These are phyloP conservation scores for Euglossa dilemma DNA, from an alignment of 1,140 invertebrate species.

Conservation along the genomic window DNA sequence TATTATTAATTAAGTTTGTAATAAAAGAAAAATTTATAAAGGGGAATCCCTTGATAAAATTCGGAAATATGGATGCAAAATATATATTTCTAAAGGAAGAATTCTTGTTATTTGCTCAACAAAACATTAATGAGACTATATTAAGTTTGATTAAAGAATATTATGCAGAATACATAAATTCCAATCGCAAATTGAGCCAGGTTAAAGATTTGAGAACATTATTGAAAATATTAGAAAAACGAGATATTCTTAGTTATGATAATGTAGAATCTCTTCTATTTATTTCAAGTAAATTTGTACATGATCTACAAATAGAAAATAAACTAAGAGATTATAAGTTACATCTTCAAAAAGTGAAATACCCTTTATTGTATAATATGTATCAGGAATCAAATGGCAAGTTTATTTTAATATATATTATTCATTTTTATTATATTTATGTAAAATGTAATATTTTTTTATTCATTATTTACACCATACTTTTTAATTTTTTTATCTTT, in stretches of 20 bases:
- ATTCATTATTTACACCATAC: background rate
- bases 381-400: constrained; percentile 62
- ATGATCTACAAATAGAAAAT: constrained; percentile 45
- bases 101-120: constrained; percentile 26
- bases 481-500: background rate
- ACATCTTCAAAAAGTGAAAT: constrained; percentile 28
- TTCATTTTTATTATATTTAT: constrained; percentile 6
- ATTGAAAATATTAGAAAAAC: constrained; percentile 73
- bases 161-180: constrained; percentile 66
- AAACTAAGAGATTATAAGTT: constrained; percentile 66
- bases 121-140: background rate
- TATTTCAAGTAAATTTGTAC: constrained; percentile 65
- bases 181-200: constrained; percentile 62
- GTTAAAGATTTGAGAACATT: constrained; percentile 69
- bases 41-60: constrained; percentile 10
- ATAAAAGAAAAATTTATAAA: background rate
- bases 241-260: constrained; percentile 61
- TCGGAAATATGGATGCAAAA: background rate
- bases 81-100: constrained; percentile 34
- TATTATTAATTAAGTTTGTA: background rate
- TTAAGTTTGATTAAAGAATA: constrained; percentile 63
- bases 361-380: constrained; percentile 45
- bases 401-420: constrained; percentile 15
- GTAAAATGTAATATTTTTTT: constrained; percentile 8
- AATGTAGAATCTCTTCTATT: constrained; percentile 65